Evolutionary conservation across 2,113 vertebrate genomes (phyloP).

Genomic region (Callopanchax toddi): DNA sequence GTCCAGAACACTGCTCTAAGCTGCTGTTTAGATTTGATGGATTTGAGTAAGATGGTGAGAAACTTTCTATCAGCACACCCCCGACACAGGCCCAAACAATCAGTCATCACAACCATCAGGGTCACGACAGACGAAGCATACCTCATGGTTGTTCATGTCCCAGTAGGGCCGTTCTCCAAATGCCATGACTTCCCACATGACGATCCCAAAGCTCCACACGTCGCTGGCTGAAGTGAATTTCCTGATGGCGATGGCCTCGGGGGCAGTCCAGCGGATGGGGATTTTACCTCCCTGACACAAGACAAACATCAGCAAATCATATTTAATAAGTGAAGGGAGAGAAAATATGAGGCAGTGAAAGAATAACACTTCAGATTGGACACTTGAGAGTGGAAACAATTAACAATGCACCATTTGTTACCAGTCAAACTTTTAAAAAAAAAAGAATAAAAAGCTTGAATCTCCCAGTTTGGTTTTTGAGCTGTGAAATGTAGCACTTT

Average conservation of each 20-base stretch:
- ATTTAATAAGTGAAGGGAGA: slow-evolving; percentile 42
- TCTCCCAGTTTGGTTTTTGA: background rate
- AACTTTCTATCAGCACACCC: slow-evolving; percentile 30
- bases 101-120: slow-evolving; percentile 23
- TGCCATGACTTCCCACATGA: slow-evolving; percentile 99
- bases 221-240: slow-evolving; percentile 98
- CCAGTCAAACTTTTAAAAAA: background rate
- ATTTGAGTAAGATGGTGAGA: slow-evolving; percentile 22
- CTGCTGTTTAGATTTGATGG: slow-evolving; percentile 46
- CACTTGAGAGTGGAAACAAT: slow-evolving; percentile 28
- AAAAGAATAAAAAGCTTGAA: background rate
- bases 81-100: slow-evolving; percentile 44
- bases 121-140: slow-evolving; percentile 44
- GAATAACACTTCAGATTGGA: slow-evolving; percentile 28
- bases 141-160: slow-evolving; percentile 95
- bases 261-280: slow-evolving; percentile 97
- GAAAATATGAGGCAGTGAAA: slow-evolving; percentile 46
- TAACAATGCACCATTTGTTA: slow-evolving; percentile 27
- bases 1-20: slow-evolving; percentile 25
- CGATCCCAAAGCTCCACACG: slow-evolving; percentile 97
- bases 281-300: slow-evolving; percentile 92
- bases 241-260: slow-evolving; percentile 94
- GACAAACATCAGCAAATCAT: slow-evolving; percentile 47
- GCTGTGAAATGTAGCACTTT: slow-evolving; percentile 12
- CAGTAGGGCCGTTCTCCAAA: slow-evolving; percentile 96